A percentile compares a stretch with the other conserved stretches of the same genome.
Conservation (phyloP, 1,140 invertebrate genomes). For the Reticulitermes speratus region DNA sequence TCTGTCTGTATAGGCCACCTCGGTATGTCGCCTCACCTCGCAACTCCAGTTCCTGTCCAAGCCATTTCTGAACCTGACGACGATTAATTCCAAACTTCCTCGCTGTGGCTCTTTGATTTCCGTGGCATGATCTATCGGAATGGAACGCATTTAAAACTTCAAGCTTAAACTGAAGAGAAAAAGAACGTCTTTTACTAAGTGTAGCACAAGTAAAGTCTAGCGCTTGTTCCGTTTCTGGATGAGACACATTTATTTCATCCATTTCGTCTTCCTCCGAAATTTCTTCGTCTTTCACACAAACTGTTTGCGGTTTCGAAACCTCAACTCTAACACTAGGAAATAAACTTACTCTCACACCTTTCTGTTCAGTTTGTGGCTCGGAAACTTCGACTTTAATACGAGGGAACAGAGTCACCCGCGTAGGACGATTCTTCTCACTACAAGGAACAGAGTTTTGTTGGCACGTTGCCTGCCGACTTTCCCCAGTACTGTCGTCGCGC, state of each 20-base stretch:
- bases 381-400: neutral
- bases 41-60: constrained; percentile 55
- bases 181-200: constrained; percentile 51
- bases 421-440: neutral
- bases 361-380: constrained; percentile 22
- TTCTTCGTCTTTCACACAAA: constrained; percentile 33
- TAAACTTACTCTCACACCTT: constrained; percentile 31
- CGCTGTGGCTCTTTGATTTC: constrained; percentile 62
- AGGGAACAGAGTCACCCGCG: neutral
- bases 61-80: constrained; percentile 64
- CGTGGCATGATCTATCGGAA: constrained; percentile 51
- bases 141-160: constrained; percentile 55
- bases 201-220: constrained; percentile 42
- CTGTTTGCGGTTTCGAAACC: constrained; percentile 34
- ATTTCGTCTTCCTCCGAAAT: constrained; percentile 35
- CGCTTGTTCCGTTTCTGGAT: constrained; percentile 37
- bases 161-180: constrained; percentile 53
- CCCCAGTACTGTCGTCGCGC: constrained; percentile 47
- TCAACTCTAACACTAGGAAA: constrained; percentile 33
- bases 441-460: constrained; percentile 34
- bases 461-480: constrained; percentile 26
- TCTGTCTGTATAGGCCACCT: constrained; percentile 46
- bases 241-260: constrained; percentile 35
- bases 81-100: constrained; percentile 62
- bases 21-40: constrained; percentile 44